A percentile compares a stretch with the other conserved stretches of the same genome.
These are phyloP conservation scores for Achlya flavicornis DNA, from an alignment of 2,888 invertebrate species.

Conservation along the genomic window DNA sequence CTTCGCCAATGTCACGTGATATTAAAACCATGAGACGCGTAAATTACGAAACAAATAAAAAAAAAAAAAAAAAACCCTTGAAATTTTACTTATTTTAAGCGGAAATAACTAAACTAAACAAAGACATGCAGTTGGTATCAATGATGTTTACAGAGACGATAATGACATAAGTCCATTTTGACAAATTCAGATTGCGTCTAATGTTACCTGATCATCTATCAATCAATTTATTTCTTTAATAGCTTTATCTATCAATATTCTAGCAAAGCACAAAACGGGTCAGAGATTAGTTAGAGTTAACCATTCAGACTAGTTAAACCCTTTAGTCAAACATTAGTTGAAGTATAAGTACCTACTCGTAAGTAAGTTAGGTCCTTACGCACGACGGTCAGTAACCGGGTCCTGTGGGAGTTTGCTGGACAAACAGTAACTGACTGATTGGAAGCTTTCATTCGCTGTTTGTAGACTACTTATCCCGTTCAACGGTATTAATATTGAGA, in stretches of 20 bases:
- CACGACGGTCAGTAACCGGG: conserved; percentile 31
- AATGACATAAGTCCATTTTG: no score
- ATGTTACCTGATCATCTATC: not conserved
- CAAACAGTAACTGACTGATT: conserved; percentile 56
- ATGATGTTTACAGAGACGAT: no score
- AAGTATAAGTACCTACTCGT: conserved; percentile 43
- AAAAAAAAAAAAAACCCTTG: no score
- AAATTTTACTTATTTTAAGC: no score
- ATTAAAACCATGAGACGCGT: no score
- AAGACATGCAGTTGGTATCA: no score
- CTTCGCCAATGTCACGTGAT: no score
- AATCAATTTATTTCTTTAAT: not conserved
- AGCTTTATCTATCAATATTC: not conserved
- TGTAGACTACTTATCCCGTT: conserved; percentile 35
- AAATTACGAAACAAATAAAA: no score
- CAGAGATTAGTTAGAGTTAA: conserved; percentile 24
- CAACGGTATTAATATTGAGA: conserved; percentile 5
- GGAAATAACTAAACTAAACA: no score
- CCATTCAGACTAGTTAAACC: conserved; percentile 15
- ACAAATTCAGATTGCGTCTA: no score
- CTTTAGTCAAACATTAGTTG: conserved; percentile 33
- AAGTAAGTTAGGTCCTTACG: conserved; percentile 39
- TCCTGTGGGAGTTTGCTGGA: conserved; percentile 35
- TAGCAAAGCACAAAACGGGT: conserved; percentile 22
- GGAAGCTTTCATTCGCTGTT: conserved; percentile 46